These are phyloP conservation scores for Herpetotheres cachinnans DNA, from an alignment of 2,113 vertebrate genomes.

Conservation along the genomic window DNA sequence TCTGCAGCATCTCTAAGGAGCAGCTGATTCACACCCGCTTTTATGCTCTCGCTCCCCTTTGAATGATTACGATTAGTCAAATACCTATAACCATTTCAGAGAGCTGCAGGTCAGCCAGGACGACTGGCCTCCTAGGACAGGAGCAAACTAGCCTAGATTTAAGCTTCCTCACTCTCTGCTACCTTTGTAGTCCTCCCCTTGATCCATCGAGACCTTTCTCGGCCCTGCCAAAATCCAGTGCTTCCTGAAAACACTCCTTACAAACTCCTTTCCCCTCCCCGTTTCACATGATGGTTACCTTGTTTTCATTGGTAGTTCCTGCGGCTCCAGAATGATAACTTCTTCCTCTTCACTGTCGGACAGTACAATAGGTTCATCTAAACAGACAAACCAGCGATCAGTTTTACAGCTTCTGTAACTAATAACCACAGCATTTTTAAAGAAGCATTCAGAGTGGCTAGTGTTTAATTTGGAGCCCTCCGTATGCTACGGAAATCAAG, in stretches of 20 bases:
- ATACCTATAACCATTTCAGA: accelerated
- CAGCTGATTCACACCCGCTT: neutral
- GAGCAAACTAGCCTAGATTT: neutral
- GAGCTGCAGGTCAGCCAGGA: neutral
- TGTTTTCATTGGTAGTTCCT: conserved; percentile 59
- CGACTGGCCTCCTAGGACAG: neutral
- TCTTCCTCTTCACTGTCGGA: conserved; percentile 97
- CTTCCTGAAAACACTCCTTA: neutral
- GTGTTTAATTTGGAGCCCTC: neutral
- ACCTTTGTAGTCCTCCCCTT: accelerated
- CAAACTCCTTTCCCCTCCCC: neutral
- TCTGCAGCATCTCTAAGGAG: neutral
- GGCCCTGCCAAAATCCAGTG: neutral
- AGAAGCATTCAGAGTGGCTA: neutral
- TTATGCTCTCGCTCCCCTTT: neutral
- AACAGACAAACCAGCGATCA: neutral
- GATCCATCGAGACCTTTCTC: neutral
- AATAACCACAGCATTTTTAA: neutral
- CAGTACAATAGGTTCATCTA: conserved; percentile 84
- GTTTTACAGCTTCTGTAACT: neutral
- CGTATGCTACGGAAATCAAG: neutral
- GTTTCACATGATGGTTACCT: conserved; percentile 66
- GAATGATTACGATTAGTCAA: neutral
- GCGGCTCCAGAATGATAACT: conserved; percentile 86
- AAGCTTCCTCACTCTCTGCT: neutral